Conservation (phyloP, 2,113 vertebrate species). For the Xiphias gladius region DNA sequence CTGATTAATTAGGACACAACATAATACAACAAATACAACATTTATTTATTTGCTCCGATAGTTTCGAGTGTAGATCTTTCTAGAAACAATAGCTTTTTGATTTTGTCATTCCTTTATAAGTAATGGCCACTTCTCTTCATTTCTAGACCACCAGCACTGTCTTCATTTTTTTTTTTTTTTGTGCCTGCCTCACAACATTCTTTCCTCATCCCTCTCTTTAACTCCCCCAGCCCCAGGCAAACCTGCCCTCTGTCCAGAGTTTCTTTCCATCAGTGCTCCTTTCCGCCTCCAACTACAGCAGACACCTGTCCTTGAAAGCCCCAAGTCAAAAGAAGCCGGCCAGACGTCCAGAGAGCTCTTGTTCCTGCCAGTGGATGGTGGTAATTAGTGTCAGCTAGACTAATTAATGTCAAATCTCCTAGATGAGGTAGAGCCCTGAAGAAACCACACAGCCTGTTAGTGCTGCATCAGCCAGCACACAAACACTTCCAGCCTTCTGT, state of each 20-base stretch:
- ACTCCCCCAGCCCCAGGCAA: not conserved
- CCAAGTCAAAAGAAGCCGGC: not conserved
- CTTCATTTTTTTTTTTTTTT: not conserved
- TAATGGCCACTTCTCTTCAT: not conserved
- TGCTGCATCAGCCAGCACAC: not conserved
- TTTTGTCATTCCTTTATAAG: not conserved
- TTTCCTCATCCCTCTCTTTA: not conserved
- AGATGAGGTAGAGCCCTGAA: conserved; percentile 31
- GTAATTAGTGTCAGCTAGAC: conserved; percentile 61
- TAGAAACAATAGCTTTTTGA: not conserved
- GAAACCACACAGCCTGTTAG: conserved; percentile 27
- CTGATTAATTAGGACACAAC: too few species aligned
- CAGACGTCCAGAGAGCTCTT: conserved; percentile 25
- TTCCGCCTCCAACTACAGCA: conserved; percentile 5
- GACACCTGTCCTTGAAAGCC: conserved; percentile 18
- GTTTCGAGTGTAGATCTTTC: too few species aligned
- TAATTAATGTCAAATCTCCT: conserved; percentile 67
- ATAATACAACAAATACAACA: too few species aligned
- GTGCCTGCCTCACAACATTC: not conserved
- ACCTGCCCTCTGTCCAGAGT: not conserved
- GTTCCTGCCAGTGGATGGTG: conserved; percentile 18
- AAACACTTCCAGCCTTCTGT: conserved; percentile 2
- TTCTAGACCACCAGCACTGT: too few species aligned
- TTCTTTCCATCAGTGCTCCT: not conserved
- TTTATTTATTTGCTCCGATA: too few species aligned